These are phyloP conservation scores for Eulemur mongoz DNA, from an alignment of 2,797 vertebrate genomes.

Conservation along the genomic window DNA sequence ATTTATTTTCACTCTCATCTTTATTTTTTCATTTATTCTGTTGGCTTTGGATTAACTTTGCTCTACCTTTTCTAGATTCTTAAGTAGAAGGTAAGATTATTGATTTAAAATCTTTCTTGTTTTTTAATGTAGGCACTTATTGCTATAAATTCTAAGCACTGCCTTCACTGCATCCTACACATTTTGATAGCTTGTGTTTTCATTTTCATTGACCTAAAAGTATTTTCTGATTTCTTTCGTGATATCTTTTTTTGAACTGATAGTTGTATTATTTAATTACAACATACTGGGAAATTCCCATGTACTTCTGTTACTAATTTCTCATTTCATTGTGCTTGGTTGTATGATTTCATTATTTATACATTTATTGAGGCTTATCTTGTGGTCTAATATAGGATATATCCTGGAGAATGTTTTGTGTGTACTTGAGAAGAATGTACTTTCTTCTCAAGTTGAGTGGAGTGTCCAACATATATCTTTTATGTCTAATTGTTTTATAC, in stretches of 20 bases:
- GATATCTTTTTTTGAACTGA: neutral
- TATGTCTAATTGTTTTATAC: neutral
- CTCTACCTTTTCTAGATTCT: neutral
- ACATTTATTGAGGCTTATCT: neutral
- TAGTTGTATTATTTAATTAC: neutral
- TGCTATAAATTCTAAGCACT: neutral
- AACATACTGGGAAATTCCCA: neutral
- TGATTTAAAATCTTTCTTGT: neutral
- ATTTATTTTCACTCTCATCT: neutral
- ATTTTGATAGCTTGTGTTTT: neutral
- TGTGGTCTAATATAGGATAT: neutral
- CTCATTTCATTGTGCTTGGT: neutral
- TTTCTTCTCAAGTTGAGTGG: neutral
- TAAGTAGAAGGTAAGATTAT: neutral
- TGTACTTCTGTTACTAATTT: neutral
- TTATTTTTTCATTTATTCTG: neutral
- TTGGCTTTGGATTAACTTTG: neutral
- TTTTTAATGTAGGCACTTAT: neutral
- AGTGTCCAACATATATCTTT: neutral
- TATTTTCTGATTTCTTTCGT: neutral
- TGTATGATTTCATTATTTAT: neutral
- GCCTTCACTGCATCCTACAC: rapidly evolving
- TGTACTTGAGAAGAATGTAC: neutral
- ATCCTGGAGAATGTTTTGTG: neutral
- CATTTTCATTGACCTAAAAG: neutral